Conservation (phyloP, 2,113 vertebrate species). For the Atherinomorus stipes region DNA sequence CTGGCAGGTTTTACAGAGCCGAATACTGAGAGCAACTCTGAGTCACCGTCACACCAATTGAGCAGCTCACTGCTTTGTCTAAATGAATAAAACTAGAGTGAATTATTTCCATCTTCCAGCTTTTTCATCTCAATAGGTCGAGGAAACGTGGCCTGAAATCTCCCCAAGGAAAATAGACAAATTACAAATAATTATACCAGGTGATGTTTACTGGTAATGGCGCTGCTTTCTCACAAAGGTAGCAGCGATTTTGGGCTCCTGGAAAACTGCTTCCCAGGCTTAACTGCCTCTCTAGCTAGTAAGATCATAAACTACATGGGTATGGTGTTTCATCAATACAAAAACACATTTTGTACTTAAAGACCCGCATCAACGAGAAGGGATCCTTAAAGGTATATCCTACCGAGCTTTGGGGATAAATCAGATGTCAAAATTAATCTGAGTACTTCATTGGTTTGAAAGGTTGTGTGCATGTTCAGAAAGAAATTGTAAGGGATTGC, state of each 20-base stretch:
- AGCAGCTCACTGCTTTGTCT: conserved; percentile 70
- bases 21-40: conserved; percentile 54
- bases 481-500: conserved; percentile 51
- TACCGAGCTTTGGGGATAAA: conserved; percentile 47
- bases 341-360: conserved; percentile 21
- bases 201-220: conserved; percentile 27
- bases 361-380: conserved; percentile 28
- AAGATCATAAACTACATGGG: conserved; percentile 12
- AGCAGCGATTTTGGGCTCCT: not conserved
- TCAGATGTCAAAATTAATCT: conserved; percentile 53
- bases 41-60: conserved; percentile 73
- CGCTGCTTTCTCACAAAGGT: conserved; percentile 18
- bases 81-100: conserved; percentile 65
- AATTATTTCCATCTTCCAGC: conserved; percentile 45
- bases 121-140: conserved; percentile 11
- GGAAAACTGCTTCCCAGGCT: not conserved
- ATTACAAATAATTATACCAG: conserved; percentile 15
- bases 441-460: conserved; percentile 44
- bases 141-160: conserved; percentile 23
- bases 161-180: conserved; percentile 10
- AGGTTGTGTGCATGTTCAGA: conserved; percentile 14
- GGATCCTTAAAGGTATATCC: conserved; percentile 23
- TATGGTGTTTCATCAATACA: conserved; percentile 3
- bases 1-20: conserved; percentile 54
- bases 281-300: conserved; percentile 16